phyloP scores from a whole-genome alignment of 2,888 invertebrate species.

The Spilarctia lutea region DNA sequence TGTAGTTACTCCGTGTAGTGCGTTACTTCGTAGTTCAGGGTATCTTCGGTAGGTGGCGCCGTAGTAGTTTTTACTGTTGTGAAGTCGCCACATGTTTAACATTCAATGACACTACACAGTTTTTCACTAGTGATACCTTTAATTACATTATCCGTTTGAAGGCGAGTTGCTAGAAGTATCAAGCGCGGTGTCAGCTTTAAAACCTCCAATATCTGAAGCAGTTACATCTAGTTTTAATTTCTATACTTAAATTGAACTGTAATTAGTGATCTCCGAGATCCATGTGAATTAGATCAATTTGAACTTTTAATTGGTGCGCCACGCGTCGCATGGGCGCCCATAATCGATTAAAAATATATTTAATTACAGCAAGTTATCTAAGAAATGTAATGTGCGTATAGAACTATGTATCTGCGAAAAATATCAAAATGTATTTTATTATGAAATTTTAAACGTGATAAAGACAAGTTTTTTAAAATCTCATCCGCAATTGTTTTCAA shows the following conservation, averaged over 20 bases:
- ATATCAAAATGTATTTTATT: neutral
- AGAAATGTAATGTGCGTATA: neutral
- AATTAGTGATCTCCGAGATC: slow-evolving; percentile 20
- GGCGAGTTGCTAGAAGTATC: neutral
- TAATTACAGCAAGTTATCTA: slow-evolving; percentile 8
- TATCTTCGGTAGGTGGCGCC: too few relatives aligned
- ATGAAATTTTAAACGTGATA: neutral
- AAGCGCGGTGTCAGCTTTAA: neutral
- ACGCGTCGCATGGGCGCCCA: slow-evolving; percentile 38
- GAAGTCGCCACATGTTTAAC: too few relatives aligned
- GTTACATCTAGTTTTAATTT: neutral
- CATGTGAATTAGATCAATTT: slow-evolving; percentile 43
- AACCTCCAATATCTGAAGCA: neutral
- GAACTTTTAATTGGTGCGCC: slow-evolving; percentile 34
- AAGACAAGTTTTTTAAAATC: neutral
- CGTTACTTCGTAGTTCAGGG: too few relatives aligned
- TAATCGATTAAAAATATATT: slow-evolving; percentile 28
- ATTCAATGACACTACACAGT: too few relatives aligned
- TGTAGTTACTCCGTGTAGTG: too few relatives aligned
- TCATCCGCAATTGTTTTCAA: neutral
- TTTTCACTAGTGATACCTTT: too few relatives aligned
- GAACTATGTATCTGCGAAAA: neutral
- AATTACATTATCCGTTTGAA: neutral
- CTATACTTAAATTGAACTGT: neutral
- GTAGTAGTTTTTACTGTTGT: too few relatives aligned